Conservation (phyloP, 2,797 vertebrate genomes). For the Mus caroli region DNA sequence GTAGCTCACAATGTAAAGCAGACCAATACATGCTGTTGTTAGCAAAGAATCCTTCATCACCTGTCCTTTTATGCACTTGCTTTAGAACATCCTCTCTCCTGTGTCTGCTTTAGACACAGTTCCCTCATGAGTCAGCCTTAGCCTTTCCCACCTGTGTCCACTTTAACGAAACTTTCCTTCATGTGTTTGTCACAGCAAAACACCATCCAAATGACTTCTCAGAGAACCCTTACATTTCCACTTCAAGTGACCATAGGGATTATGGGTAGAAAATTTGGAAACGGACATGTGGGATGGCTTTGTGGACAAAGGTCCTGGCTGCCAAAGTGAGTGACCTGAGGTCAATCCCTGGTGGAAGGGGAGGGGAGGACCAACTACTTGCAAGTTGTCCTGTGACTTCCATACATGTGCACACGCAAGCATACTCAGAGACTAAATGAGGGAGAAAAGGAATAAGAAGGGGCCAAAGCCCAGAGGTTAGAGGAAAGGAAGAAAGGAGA, state of each 20-base stretch:
- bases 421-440: background rate
- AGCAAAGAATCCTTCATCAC: background rate
- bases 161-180: background rate
- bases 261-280: background rate
- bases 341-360: background rate
- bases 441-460: background rate
- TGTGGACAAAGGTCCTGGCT: background rate
- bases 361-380: background rate
- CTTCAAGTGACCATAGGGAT: background rate
- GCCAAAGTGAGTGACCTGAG: background rate
- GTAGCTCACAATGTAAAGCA: background rate
- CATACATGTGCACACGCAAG: background rate
- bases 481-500: slow-evolving; percentile 19
- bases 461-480: background rate
- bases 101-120: background rate
- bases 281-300: background rate
- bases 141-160: background rate
- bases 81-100: background rate
- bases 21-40: background rate
- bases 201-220: background rate
- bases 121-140: no score
- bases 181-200: background rate
- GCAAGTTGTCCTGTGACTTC: background rate
- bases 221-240: background rate
- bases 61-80: background rate